Conservation (phyloP, 1,140 invertebrate genomes). For the Saccostrea cuccullata region DNA sequence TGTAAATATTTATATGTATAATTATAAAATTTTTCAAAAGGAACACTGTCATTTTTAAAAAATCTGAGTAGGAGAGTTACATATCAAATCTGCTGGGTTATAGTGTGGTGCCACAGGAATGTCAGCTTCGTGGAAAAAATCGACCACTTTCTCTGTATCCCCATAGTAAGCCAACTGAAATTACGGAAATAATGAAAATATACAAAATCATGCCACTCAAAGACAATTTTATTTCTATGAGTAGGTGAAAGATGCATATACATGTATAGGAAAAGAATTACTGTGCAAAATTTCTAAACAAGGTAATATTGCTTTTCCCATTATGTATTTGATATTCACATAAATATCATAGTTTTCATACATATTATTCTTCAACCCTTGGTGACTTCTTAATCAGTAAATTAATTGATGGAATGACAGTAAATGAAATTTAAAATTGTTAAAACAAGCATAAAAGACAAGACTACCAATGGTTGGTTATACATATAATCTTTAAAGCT, state of each 20-base stretch:
- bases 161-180: slow-evolving; percentile 88
- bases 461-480: neutral
- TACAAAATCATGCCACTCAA: neutral
- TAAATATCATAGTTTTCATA: too few relatives aligned
- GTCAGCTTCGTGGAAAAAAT: slow-evolving; percentile 87
- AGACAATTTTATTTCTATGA: neutral
- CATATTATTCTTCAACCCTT: too few relatives aligned
- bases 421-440: neutral
- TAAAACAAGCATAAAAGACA: neutral
- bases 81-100: slow-evolving; percentile 92
- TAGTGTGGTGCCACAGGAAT: slow-evolving; percentile 88
- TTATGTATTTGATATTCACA: too few relatives aligned
- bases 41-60: too few relatives aligned
- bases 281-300: too few relatives aligned
- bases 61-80: slow-evolving; percentile 80
- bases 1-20: too few relatives aligned
- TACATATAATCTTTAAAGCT: neutral
- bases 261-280: too few relatives aligned
- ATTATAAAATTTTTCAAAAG: too few relatives aligned
- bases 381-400: too few relatives aligned
- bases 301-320: too few relatives aligned
- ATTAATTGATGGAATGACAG: too few relatives aligned
- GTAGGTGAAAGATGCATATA: neutral
- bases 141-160: slow-evolving; percentile 85
- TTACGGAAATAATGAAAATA: neutral